Base-by-base conservation (phyloP, 2,113 vertebrate species). In the Pterophyllum scalare region DNA sequence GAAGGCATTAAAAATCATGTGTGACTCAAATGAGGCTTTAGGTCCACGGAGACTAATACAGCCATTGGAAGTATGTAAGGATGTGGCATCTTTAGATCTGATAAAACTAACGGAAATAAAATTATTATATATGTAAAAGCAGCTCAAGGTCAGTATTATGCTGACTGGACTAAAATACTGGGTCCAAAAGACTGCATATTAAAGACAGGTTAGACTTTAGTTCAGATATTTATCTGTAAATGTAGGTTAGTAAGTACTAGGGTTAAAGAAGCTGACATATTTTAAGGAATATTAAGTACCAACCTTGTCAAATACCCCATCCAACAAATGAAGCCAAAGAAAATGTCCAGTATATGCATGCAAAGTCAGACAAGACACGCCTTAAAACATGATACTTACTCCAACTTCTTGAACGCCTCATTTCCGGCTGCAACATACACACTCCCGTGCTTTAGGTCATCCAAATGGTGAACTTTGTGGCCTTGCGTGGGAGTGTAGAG, bases 341-440 rank as follows among this genome's bases (percentile, higher is more conserved):
- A 31, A 31, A 13, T 31, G 20, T 33, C 5, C 65, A 28, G 24
- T 13, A 72, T 26, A 31, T 28, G 26, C 24, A 52, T 14, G 26
- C 33, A 56, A 60, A 72, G 19, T 3, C 33, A 77, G 24, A 31
- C 38, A 12, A 28, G 22, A 54, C 20, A 14, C 19, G 33, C 14
- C 22, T 26, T 4, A 20, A 57, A 59, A 24, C 5, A 11, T 8
- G 40, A 4, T 84, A 96, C 96, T 93, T 92, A 96, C 96, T 96
- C 91, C 2, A 97, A 87, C 46, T 92, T 93, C 91, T 93, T 95
- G 87, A 97, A 96, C 19, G 76, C 89, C 87, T 97, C 96, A 5
- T 87, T 90, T 31, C 96, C 96, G 0, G 94, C 96, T 1, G 96
- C 96, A 3, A 96, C 96, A 15, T 96, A 96, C 77, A 46, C 91